Percentiles rank a stretch among this genome's conserved stretches.
Conservation (phyloP, 2,797 vertebrate genomes). For the Arnoldichthys spilopterus region DNA sequence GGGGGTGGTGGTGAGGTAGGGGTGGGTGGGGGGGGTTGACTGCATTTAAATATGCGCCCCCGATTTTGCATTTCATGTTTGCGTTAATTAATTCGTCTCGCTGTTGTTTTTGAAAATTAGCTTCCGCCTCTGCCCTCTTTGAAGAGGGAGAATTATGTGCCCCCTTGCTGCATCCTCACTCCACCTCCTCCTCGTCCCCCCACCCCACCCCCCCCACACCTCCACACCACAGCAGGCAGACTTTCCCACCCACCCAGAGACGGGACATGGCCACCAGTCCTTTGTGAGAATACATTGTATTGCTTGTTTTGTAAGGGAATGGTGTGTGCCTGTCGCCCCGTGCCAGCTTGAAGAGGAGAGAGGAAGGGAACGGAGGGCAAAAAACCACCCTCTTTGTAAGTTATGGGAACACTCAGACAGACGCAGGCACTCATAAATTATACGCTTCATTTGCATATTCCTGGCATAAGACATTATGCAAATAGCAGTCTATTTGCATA, state of each 20-base stretch:
- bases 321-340: conserved; percentile 59
- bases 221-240: conserved; percentile 65
- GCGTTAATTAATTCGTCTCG: conserved; percentile 70
- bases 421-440: conserved; percentile 96
- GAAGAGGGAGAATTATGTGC: conserved; percentile 70
- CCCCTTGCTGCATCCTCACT: conserved; percentile 67
- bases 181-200: conserved; percentile 65
- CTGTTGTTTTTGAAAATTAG: conserved; percentile 73
- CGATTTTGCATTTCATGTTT: conserved; percentile 57
- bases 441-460: conserved; percentile 94
- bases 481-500: conserved; percentile 92
- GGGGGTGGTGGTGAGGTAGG: background rate
- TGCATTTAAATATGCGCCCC: conserved; percentile 55
- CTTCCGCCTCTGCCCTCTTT: conserved; percentile 71
- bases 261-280: conserved; percentile 67
- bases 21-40: conserved; percentile 13
- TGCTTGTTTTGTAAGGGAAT: conserved; percentile 71
- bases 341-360: conserved; percentile 76
- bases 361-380: conserved; percentile 30
- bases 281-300: conserved; percentile 67
- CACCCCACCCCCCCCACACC: too few relatives aligned
- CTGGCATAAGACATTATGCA: conserved; percentile 97
- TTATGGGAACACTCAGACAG: conserved; percentile 92
- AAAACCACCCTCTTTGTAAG: conserved; percentile 83
- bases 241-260: conserved; percentile 74